Percentiles rank a stretch among this genome's conserved stretches.
Evolutionary conservation across 2,797 vertebrate genomes (phyloP).

Genomic region (Ambastaia sidthimunki): DNA sequence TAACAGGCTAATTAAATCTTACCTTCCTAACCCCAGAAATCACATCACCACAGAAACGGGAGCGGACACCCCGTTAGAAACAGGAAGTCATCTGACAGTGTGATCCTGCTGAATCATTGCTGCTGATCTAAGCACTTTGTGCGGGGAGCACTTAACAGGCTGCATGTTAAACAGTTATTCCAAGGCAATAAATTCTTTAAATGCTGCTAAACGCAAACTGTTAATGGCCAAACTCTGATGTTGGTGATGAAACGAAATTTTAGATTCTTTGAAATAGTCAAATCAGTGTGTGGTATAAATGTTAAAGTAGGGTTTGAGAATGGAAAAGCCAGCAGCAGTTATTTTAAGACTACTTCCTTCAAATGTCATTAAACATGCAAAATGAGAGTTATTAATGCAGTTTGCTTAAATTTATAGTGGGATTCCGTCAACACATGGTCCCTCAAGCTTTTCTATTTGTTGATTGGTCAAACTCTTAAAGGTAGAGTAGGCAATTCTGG

Average conservation of each 20-base stretch:
- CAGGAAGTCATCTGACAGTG: constrained; percentile 53
- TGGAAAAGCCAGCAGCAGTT: neutral
- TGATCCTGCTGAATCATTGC: constrained; percentile 64
- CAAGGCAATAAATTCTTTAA: constrained; percentile 6
- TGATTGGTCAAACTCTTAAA: neutral
- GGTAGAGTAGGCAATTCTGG: no score
- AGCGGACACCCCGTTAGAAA: constrained; percentile 59
- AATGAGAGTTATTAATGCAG: no score
- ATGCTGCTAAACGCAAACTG: neutral
- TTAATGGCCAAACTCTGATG: neutral
- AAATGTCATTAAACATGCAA: no score
- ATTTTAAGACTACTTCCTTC: neutral
- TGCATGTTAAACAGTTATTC: constrained; percentile 23
- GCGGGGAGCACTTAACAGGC: constrained; percentile 31
- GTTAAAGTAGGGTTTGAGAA: neutral
- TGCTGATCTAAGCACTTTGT: constrained; percentile 59
- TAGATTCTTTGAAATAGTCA: neutral
- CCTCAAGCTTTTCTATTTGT: neutral
- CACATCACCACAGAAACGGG: constrained; percentile 58
- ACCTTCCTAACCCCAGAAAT: constrained; percentile 61
- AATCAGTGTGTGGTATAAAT: neutral
- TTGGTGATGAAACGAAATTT: neutral
- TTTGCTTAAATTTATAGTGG: no score
- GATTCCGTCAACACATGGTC: neutral
- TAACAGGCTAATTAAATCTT: constrained; percentile 16